phyloP scores from a whole-genome alignment of 2,113 vertebrate genomes.

The Bungarus multicinctus region DNA sequence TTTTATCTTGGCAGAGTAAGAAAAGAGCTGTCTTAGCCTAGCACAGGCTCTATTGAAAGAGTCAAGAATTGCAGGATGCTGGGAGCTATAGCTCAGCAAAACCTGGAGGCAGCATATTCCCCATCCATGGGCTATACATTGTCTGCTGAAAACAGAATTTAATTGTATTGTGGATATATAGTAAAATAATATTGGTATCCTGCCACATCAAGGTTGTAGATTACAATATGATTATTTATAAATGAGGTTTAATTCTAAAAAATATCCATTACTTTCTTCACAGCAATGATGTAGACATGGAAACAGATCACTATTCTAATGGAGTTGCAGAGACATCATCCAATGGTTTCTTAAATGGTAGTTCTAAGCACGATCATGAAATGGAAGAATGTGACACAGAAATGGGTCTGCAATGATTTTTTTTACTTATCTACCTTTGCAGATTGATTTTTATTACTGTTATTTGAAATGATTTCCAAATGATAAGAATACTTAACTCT shows the following conservation, averaged over 20 bases:
- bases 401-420: constrained; percentile 90
- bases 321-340: constrained; percentile 93
- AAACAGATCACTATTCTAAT: constrained; percentile 97
- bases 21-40: neutral
- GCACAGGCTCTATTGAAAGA: neutral
- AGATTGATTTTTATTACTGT: constrained; percentile 68
- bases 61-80: neutral
- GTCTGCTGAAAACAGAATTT: neutral
- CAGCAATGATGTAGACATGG: constrained; percentile 96
- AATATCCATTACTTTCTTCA: constrained; percentile 57
- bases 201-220: neutral
- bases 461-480: constrained; percentile 72
- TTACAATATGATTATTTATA: constrained; percentile 1
- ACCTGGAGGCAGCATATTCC: neutral
- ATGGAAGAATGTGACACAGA: constrained; percentile 95
- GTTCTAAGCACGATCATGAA: constrained; percentile 89
- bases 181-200: neutral
- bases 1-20: neutral
- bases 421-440: constrained; percentile 73
- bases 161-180: neutral
- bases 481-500: constrained; percentile 34
- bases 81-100: neutral
- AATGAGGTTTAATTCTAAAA: constrained; percentile 1
- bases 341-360: constrained; percentile 98
- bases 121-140: neutral